A percentile compares a stretch with the other conserved stretches of the same genome.
Conservation (phyloP, 2,888 invertebrate genomes). For the Amiota mariae region DNA sequence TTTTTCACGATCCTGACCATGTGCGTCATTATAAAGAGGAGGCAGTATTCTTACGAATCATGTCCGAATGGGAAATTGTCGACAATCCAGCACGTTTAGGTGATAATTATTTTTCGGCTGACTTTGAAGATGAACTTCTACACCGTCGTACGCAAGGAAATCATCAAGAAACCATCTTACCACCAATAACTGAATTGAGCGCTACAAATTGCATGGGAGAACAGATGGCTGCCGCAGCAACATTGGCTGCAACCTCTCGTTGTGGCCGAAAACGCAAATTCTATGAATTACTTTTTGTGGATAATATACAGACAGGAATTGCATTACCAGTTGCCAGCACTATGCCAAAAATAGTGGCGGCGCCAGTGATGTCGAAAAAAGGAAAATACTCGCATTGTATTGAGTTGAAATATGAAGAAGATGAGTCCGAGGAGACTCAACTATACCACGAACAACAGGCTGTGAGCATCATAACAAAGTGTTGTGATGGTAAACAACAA, state of each 20-base stretch:
- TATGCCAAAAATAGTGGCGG: too few species aligned
- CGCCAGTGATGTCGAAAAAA: background rate
- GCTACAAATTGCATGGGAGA: too few species aligned
- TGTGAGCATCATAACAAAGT: background rate
- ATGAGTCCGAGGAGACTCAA: constrained; percentile 47
- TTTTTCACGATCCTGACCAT: constrained; percentile 73
- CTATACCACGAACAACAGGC: constrained; percentile 39
- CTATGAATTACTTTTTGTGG: constrained; percentile 60
- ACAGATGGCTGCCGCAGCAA: background rate
- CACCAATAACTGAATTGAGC: background rate
- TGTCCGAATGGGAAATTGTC: constrained; percentile 72
- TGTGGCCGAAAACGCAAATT: constrained; percentile 52
- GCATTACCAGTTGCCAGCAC: constrained; percentile 46
- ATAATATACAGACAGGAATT: constrained; percentile 61
- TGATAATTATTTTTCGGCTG: constrained; percentile 69
- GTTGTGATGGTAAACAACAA: too few species aligned
- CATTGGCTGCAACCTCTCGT: background rate
- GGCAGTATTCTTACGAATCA: constrained; percentile 64
- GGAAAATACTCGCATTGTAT: background rate
- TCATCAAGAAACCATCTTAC: constrained; percentile 12
- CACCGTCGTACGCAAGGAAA: constrained; percentile 53
- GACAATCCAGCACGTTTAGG: constrained; percentile 56
- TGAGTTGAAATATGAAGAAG: background rate
- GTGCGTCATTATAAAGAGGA: constrained; percentile 71
- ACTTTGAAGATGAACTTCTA: constrained; percentile 69